These are phyloP conservation scores for Hippocampus kuda DNA, from an alignment of 2,797 vertebrate genomes.

Conservation along the genomic window DNA sequence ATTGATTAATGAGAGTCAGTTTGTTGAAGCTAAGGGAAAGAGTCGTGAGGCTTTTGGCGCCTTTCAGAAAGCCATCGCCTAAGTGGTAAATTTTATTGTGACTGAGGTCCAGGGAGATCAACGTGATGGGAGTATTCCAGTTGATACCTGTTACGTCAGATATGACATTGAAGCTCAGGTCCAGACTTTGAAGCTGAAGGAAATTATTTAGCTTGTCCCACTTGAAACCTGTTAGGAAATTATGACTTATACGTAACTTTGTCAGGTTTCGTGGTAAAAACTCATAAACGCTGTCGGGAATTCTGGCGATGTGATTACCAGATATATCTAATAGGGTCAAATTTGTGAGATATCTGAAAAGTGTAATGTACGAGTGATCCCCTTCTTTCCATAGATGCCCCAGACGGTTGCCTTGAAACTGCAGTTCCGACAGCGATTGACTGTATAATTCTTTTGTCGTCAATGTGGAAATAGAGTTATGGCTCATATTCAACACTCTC, in stretches of 20 bases:
- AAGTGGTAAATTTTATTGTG: constrained; percentile 63
- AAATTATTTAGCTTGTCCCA: constrained; percentile 60
- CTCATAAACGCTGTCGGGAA: constrained; percentile 48
- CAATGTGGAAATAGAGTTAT: constrained; percentile 67
- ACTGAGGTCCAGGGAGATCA: constrained; percentile 64
- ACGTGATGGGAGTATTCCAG: constrained; percentile 31
- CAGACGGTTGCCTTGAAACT: constrained; percentile 64
- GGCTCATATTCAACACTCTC: constrained; percentile 69
- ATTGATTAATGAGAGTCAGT: constrained; percentile 61
- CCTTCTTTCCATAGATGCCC: constrained; percentile 64
- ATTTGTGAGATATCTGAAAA: constrained; percentile 63
- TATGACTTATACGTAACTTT: constrained; percentile 51
- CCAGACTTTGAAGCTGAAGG: constrained; percentile 52
- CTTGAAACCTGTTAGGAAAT: constrained; percentile 48
- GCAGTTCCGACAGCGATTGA: constrained; percentile 63
- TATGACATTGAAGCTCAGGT: constrained; percentile 65
- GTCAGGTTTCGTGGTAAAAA: constrained; percentile 57
- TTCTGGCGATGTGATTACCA: constrained; percentile 49
- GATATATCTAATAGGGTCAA: constrained; percentile 70
- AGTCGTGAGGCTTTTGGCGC: constrained; percentile 38
- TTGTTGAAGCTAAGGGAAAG: constrained; percentile 66
- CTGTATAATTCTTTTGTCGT: constrained; percentile 62
- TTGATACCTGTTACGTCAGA: constrained; percentile 39
- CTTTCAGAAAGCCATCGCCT: constrained; percentile 45
- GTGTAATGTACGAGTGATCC: constrained; percentile 39